Evolutionary conservation across 2,797 vertebrate genomes (phyloP).

Genomic region (Myioborus melanocephalus): DNA sequence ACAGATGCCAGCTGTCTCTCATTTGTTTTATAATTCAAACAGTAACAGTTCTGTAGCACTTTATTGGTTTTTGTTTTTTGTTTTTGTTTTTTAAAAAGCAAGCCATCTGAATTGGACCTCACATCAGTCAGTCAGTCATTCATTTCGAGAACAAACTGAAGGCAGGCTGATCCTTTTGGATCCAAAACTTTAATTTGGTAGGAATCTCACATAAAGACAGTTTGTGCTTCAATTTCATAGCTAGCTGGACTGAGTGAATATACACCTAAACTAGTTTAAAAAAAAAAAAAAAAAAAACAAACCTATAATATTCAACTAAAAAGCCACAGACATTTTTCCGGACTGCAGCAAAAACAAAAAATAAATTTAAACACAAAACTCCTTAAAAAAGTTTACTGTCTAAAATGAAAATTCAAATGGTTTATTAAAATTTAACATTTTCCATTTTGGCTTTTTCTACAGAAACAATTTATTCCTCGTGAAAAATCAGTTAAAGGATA

Average conservation of each 20-base stretch:
- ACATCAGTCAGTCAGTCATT: conserved; percentile 8
- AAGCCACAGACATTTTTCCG: conserved; percentile 65
- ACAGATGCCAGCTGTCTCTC: conserved; percentile 73
- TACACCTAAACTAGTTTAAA: conserved; percentile 55
- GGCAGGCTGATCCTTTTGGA: conserved; percentile 55
- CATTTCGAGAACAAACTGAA: conserved; percentile 46
- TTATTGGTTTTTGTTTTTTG: not conserved
- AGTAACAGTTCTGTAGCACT: conserved; percentile 69
- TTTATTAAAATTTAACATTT: conserved; percentile 54
- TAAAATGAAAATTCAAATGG: conserved; percentile 29
- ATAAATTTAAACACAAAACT: conserved; percentile 58
- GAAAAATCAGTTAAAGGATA: conserved; percentile 49
- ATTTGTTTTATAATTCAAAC: conserved; percentile 71
- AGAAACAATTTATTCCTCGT: conserved; percentile 31
- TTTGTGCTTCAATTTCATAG: conserved; percentile 64
- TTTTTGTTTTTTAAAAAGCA: conserved; percentile 41
- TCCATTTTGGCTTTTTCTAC: conserved; percentile 52
- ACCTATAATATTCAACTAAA: conserved; percentile 54
- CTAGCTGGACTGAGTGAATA: conserved; percentile 70
- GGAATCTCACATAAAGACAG: conserved; percentile 67
- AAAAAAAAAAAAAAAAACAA: not conserved
- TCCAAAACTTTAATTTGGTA: conserved; percentile 47
- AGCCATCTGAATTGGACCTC: conserved; percentile 56
- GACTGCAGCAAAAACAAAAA: conserved; percentile 69
- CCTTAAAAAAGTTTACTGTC: conserved; percentile 40